phyloP scores from a whole-genome alignment of 2,113 vertebrate genomes.

The Gavia stellata region DNA sequence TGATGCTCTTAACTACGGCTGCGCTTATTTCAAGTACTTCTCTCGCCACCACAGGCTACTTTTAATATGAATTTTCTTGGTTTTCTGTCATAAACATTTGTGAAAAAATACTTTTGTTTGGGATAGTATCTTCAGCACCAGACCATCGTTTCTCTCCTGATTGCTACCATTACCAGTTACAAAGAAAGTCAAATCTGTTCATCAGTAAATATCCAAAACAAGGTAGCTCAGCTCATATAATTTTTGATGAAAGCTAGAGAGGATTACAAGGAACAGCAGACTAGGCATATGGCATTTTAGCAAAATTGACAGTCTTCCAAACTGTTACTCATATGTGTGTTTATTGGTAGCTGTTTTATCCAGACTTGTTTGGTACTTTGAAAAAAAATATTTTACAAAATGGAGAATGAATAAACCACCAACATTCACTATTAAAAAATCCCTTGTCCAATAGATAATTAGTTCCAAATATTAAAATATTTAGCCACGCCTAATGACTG shows the following conservation, averaged over 20 bases:
- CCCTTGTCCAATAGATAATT: neutral
- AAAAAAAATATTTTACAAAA: neutral
- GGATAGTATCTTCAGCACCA: neutral
- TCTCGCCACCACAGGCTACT: neutral
- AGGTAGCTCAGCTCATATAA: neutral
- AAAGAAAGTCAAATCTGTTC: neutral
- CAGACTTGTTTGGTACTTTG: neutral
- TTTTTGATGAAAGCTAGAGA: neutral
- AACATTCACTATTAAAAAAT: neutral
- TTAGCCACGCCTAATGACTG: neutral
- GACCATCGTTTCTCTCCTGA: accelerated
- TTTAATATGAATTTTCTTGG: no score
- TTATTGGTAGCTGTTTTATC: neutral
- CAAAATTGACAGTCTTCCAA: neutral
- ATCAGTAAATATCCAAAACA: neutral
- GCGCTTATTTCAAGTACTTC: neutral
- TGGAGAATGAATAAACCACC: neutral
- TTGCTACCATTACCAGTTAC: accelerated
- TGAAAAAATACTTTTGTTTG: accelerated
- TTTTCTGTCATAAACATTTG: no score
- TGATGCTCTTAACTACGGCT: neutral
- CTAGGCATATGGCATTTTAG: neutral
- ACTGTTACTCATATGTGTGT: neutral
- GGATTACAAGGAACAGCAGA: neutral
- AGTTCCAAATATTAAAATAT: neutral